A percentile compares a stretch with the other conserved stretches of the same genome.
Evolutionary conservation across 1,140 invertebrate genomes (phyloP).

Genomic region (Pachypeltis micranthus): DNA sequence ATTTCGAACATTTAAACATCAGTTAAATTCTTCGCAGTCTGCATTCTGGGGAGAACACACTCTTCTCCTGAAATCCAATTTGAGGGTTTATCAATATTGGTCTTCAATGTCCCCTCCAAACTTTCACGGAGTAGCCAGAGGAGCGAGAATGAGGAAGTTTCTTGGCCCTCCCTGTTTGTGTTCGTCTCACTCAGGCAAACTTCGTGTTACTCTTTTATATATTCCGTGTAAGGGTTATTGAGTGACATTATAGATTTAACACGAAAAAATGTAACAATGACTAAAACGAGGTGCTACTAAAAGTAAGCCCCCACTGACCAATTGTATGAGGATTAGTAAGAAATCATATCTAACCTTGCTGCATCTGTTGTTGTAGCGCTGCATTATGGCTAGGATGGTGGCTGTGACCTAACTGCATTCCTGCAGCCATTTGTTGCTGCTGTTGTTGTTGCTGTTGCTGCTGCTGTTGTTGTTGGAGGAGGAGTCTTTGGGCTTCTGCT

Average conservation of each 20-base stretch:
- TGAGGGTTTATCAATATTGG: no score
- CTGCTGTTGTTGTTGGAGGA: constrained; percentile 3
- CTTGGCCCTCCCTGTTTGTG: no score
- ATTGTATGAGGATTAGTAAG: not conserved
- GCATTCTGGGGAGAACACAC: no score
- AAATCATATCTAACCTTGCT: constrained; percentile 7
- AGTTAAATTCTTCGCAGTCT: no score
- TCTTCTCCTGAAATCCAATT: no score
- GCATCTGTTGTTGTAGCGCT: constrained; percentile 18
- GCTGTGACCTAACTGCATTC: constrained; percentile 16
- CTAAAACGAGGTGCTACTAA: not conserved
- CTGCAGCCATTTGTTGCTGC: constrained; percentile 8
- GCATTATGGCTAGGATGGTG: constrained; percentile 16
- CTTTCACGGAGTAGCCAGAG: no score
- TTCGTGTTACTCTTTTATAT: no score
- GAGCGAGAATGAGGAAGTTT: no score
- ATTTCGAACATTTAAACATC: no score
- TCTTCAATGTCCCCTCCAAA: no score
- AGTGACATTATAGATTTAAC: not conserved
- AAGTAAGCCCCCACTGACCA: not conserved
- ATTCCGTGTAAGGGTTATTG: not conserved
- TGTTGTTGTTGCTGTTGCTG: constrained; percentile 3
- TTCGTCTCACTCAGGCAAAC: no score
- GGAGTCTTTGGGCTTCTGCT: constrained; percentile 9
- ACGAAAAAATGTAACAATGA: not conserved